A percentile compares a stretch with the other conserved stretches of the same genome.
Conservation (phyloP, 2,888 invertebrate genomes). For the Pteria penguin region DNA sequence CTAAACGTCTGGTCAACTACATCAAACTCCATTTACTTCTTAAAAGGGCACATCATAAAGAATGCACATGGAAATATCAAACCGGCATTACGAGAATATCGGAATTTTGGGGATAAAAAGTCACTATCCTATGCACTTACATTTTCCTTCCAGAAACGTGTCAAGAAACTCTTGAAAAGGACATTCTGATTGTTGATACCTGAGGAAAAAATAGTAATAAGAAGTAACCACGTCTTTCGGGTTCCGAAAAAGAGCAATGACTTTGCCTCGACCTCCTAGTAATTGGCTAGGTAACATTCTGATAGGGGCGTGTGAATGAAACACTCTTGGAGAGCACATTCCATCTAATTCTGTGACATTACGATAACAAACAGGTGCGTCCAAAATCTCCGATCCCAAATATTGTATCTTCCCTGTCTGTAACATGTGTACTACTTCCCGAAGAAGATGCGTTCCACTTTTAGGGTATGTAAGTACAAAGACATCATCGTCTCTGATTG, state of each 20-base stretch:
- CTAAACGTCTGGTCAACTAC: no score
- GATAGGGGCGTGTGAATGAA: background rate
- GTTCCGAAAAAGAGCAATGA: background rate
- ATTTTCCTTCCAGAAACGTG: no score
- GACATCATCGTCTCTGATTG: background rate
- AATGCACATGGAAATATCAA: no score
- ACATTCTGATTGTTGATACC: no score
- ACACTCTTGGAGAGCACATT: background rate
- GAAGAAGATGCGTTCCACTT: background rate
- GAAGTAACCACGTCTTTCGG: background rate
- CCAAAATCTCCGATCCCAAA: background rate
- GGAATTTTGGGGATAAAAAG: no score
- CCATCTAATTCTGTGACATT: background rate
- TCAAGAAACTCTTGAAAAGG: no score
- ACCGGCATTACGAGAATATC: no score
- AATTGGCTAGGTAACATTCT: background rate
- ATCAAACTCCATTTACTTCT: no score
- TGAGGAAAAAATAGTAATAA: background rate
- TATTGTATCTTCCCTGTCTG: background rate
- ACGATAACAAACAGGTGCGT: background rate
- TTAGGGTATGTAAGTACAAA: background rate
- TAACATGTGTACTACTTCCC: background rate
- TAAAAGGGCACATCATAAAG: no score
- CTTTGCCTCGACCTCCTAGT: background rate
- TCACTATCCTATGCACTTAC: no score